Evolutionary conservation across 2,888 invertebrate genomes (phyloP), one percentile per base, ranked within the genome.

Genomic region (Tortrix viridana): DNA sequence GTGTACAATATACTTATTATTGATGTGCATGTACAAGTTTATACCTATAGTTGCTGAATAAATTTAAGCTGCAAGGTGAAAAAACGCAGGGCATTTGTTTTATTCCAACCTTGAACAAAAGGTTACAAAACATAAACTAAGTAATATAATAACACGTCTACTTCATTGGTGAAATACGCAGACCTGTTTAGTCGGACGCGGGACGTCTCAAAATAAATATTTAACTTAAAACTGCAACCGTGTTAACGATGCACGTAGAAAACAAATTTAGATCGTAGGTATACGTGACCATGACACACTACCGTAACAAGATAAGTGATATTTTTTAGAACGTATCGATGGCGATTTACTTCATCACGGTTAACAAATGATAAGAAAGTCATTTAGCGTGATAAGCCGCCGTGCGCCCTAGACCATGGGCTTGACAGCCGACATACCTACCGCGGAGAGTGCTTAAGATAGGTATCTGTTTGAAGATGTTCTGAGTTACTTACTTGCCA

Each of bases 281-380:
- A 16, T 44, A 37, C 58, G 46, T 63, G 22, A 53, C 63, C 63
- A 48, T 63, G 58, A 48, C 63, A 52, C 20, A 63, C 47, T 63
- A 52, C 14, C 43, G 18, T 20, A 52, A 37, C 52, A 16, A 41
- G 20, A 3, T 14, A n/a, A 22, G 43, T 32, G 23, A 19, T 23
- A 63, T 47, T 47, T 53, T 14, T 20, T 37, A 41, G n/a, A 9
- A 16, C 19, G 16, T 41, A 53, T 47, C 44, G 26, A 52, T 41
- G 57, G 14, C 20, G 46, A 23, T 47, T 60, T 46, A 61, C 48
- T 61, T 43, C 54, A 47, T 48, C 54, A 55, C 47, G 43, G 43
- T 20, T 49, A 14, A 22, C 41, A 19, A 46, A 19, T 50, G 62
- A 62, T 62, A 62, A 62, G 56, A 43, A 47, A 52, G 37, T 53